Evolutionary conservation across 2,888 invertebrate genomes (phyloP).

Genomic region (Keiferia lycopersicella): DNA sequence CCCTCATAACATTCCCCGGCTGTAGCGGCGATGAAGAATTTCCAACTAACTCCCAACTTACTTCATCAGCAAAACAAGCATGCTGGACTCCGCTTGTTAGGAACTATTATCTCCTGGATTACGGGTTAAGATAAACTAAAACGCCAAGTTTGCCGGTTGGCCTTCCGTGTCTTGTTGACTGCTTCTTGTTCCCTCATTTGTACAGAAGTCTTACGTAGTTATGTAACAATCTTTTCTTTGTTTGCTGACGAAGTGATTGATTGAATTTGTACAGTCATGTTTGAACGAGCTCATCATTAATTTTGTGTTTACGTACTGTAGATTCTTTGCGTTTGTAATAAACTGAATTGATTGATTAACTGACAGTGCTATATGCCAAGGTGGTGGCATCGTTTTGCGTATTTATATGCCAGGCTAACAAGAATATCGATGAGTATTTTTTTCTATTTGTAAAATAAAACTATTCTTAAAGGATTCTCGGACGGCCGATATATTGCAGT

Average conservation of each 20-base stretch:
- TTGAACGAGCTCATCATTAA: background rate
- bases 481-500: no score
- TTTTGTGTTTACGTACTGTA: background rate
- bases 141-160: conserved; percentile 44
- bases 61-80: conserved; percentile 70
- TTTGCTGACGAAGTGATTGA: conserved; percentile 21
- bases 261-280: conserved; percentile 10
- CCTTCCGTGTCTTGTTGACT: conserved; percentile 28
- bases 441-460: no score
- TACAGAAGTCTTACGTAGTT: conserved; percentile 10
- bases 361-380: no score
- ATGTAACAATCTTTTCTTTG: conserved; percentile 13
- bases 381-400: no score
- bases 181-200: conserved; percentile 12
- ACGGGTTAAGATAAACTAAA: conserved; percentile 58
- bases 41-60: conserved; percentile 57
- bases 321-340: background rate
- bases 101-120: conserved; percentile 70
- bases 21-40: conserved; percentile 57
- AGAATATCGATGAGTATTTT: no score
- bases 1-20: conserved; percentile 48
- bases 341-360: no score
- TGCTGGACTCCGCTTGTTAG: conserved; percentile 58
- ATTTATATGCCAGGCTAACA: no score
- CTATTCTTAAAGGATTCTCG: no score